phyloP scores from a whole-genome alignment of 2,888 invertebrate genomes.

The Torymus texanus region DNA sequence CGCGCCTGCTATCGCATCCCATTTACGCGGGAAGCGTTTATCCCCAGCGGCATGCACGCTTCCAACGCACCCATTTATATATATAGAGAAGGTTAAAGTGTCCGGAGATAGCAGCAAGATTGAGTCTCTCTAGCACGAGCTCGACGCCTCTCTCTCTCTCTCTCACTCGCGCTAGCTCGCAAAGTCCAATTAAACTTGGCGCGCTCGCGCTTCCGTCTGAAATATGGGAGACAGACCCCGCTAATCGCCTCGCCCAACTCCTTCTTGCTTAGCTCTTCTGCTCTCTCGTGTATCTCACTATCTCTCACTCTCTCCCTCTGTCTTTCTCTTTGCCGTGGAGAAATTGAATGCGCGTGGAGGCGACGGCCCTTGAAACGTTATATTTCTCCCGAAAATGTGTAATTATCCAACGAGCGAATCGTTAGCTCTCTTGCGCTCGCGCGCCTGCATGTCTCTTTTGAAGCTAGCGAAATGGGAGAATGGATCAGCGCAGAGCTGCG shows the following conservation, averaged over 20 bases:
- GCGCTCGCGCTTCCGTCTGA: constrained; percentile 27
- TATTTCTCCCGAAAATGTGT: constrained; percentile 31
- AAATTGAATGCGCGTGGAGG: constrained; percentile 29
- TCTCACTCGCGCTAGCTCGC: constrained; percentile 14
- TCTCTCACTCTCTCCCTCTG: no score
- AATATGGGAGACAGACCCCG: constrained; percentile 37
- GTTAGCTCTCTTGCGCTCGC: background rate
- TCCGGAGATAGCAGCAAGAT: constrained; percentile 29
- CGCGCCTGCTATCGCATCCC: background rate
- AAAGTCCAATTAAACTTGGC: constrained; percentile 49
- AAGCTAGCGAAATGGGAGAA: no score
- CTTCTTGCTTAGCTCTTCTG: constrained; percentile 27
- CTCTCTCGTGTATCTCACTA: no score
- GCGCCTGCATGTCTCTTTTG: no score
- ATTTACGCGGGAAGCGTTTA: constrained; percentile 26
- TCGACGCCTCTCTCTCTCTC: constrained; percentile 9
- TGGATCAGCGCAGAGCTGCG: no score
- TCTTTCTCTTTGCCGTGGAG: background rate
- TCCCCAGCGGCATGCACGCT: constrained; percentile 9
- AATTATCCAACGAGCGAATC: constrained; percentile 3
- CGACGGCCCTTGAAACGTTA: constrained; percentile 15
- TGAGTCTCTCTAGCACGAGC: constrained; percentile 29
- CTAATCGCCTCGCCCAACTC: constrained; percentile 37
- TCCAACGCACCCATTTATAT: no score
- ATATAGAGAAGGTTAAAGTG: background rate